phyloP scores from a whole-genome alignment of 2,113 vertebrate species.

The Lagopus leucura region DNA sequence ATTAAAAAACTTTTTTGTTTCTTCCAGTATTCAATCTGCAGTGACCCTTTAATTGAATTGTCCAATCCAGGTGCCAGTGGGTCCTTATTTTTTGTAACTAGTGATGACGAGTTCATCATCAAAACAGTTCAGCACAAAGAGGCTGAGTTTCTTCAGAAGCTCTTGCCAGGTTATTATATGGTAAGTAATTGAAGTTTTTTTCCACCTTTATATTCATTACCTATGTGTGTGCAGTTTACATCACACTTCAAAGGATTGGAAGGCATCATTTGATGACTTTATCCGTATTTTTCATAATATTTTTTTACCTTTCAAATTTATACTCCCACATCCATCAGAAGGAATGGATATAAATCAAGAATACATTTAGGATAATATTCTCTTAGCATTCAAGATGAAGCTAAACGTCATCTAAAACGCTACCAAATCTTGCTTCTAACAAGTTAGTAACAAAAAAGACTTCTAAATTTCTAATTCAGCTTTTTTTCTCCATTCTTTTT shows the following conservation, averaged over 20 bases:
- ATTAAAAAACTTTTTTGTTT: slow-evolving; percentile 29
- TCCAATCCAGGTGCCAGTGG: slow-evolving; percentile 96
- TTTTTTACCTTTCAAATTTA: not conserved
- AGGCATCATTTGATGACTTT: not conserved
- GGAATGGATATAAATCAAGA: not conserved
- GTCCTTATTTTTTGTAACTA: slow-evolving; percentile 96
- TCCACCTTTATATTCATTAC: not conserved
- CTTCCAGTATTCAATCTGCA: slow-evolving; percentile 93
- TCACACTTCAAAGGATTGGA: not conserved
- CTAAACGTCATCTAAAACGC: not conserved
- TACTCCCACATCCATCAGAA: not conserved
- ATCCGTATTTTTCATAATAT: not conserved
- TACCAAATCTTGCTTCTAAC: not conserved
- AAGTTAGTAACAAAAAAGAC: not conserved
- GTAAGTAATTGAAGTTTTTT: slow-evolving; percentile 76
- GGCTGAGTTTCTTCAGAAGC: slow-evolving; percentile 95
- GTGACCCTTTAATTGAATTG: slow-evolving; percentile 94
- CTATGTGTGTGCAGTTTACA: not conserved
- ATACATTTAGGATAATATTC: not conserved
- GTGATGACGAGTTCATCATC: slow-evolving; percentile 97
- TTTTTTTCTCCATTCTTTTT: slow-evolving; percentile 32
- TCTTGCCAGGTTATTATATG: slow-evolving; percentile 97
- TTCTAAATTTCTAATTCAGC: slow-evolving; percentile 4
- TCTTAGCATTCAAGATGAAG: not conserved
- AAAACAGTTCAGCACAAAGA: slow-evolving; percentile 99